Evolutionary conservation across 1,140 invertebrate species (phyloP).

Genomic region (Drosophila guanche): DNA sequence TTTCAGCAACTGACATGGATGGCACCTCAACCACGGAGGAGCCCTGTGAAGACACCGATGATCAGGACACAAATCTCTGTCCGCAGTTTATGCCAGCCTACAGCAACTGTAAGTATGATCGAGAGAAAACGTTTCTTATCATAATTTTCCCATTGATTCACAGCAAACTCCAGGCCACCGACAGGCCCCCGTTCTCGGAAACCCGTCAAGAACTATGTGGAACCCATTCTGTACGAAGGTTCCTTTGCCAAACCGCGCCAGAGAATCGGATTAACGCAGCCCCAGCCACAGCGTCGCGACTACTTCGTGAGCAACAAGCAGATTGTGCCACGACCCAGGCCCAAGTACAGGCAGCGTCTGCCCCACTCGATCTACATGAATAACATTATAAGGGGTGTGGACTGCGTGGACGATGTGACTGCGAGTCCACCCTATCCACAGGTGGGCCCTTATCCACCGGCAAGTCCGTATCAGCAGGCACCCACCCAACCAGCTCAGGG

Average conservation of each 20-base stretch:
- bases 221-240: slow-evolving; percentile 66
- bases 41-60: slow-evolving; percentile 47
- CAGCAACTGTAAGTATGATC: slow-evolving; percentile 16
- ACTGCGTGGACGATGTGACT: slow-evolving; percentile 54
- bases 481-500: not conserved
- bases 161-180: slow-evolving; percentile 13
- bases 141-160: not conserved
- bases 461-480: not conserved
- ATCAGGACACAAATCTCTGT: slow-evolving; percentile 61
- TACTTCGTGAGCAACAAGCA: slow-evolving; percentile 65
- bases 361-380: slow-evolving; percentile 69
- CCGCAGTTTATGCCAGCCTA: slow-evolving; percentile 54
- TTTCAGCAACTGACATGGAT: too few species aligned
- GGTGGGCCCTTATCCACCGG: not conserved
- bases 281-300: slow-evolving; percentile 30
- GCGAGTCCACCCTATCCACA: too few species aligned
- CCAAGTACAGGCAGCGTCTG: slow-evolving; percentile 54
- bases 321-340: slow-evolving; percentile 51
- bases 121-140: not conserved
- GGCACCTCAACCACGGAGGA: slow-evolving; percentile 18
- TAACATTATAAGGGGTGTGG: slow-evolving; percentile 62
- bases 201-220: slow-evolving; percentile 65
- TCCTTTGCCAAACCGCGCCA: slow-evolving; percentile 56
- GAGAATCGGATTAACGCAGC: slow-evolving; percentile 4
- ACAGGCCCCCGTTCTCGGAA: slow-evolving; percentile 37